phyloP scores from a whole-genome alignment of 2,113 vertebrate genomes.

The Ondatra zibethicus region DNA sequence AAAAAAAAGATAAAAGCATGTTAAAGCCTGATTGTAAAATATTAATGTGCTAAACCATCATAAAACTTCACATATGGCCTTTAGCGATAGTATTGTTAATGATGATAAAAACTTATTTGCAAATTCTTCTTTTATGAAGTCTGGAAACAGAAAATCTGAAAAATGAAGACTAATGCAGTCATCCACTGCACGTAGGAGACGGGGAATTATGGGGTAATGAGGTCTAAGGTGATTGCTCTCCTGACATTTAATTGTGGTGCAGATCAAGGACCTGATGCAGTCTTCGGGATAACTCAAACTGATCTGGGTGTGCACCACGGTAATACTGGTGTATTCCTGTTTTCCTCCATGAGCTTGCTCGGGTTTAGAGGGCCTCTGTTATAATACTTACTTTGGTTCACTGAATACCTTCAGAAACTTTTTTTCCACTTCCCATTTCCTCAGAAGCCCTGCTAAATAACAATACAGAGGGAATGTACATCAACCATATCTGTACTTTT shows the following conservation, averaged over 20 bases:
- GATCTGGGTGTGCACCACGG: background rate
- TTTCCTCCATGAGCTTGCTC: background rate
- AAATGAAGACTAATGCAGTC: conserved; percentile 60
- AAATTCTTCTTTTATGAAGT: conserved; percentile 80
- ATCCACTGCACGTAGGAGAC: conserved; percentile 51
- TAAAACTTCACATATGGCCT: conserved; percentile 81
- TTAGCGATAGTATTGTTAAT: conserved; percentile 78
- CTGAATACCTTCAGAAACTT: background rate
- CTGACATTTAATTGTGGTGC: conserved; percentile 33
- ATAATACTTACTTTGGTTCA: background rate
- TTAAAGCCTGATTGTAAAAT: conserved; percentile 82
- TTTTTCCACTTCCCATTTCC: background rate
- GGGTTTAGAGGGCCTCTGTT: background rate
- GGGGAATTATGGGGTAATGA: conserved; percentile 49
- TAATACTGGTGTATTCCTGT: background rate
- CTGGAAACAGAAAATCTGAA: conserved; percentile 73
- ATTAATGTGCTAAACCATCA: conserved; percentile 78
- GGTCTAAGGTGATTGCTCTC: background rate
- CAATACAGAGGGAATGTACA: background rate
- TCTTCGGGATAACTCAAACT: background rate
- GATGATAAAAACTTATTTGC: conserved; percentile 79
- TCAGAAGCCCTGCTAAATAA: background rate
- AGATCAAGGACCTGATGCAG: background rate
- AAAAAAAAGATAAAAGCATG: conserved; percentile 77
- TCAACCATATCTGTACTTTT: background rate